Evolutionary conservation across 2,888 invertebrate genomes (phyloP).

Genomic region (Tenodera sinensis): DNA sequence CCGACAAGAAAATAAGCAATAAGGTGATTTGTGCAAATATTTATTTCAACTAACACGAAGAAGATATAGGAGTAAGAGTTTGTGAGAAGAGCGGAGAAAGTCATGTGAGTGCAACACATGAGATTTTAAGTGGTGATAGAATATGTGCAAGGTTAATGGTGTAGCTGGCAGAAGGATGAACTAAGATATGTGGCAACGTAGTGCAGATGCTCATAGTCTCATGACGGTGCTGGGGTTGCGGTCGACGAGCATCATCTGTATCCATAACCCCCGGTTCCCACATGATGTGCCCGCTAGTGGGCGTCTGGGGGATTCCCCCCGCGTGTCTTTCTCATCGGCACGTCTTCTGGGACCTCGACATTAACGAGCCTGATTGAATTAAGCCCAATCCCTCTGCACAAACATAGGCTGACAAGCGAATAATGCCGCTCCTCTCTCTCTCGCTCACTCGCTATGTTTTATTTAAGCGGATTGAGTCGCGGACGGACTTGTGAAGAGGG

Average conservation of each 20-base stretch:
- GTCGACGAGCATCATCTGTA: conserved; percentile 12
- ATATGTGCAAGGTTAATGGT: too few relatives aligned
- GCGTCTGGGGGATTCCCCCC: conserved; percentile 17
- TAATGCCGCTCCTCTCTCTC: conserved; percentile 22
- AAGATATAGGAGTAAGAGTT: too few relatives aligned
- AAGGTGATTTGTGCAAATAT: too few relatives aligned
- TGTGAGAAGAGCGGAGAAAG: too few relatives aligned
- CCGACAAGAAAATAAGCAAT: too few relatives aligned
- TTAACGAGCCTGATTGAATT: conserved; percentile 34
- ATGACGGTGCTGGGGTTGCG: conserved; percentile 2
- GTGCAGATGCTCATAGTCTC: neutral
- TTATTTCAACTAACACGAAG: too few relatives aligned
- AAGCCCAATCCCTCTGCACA: conserved; percentile 34
- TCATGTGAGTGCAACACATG: too few relatives aligned
- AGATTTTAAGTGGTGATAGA: too few relatives aligned
- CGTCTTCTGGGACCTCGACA: conserved; percentile 24
- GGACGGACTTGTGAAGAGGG: neutral
- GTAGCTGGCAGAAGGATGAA: too few relatives aligned
- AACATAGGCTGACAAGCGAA: conserved; percentile 33
- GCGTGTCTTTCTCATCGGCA: conserved; percentile 11
- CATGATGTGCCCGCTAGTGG: conserved; percentile 22
- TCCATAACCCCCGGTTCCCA: conserved; percentile 23
- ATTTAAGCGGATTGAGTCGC: conserved; percentile 31
- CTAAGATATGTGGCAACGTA: neutral
- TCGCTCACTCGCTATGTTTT: conserved; percentile 5